Conservation (phyloP, 2,113 vertebrate species). For the Brienomyrus brachyistius region DNA sequence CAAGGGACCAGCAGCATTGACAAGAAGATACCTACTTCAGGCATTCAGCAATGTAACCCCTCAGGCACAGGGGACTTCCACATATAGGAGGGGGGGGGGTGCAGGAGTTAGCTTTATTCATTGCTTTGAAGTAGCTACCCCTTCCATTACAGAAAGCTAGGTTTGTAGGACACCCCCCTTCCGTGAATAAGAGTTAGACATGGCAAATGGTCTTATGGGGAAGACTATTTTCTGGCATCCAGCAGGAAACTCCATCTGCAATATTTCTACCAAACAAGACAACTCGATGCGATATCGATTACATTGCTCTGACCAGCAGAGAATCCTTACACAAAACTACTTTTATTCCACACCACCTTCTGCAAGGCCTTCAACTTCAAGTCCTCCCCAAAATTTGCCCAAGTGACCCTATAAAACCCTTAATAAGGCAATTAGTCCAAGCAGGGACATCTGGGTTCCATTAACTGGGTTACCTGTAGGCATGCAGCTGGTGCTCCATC, state of each 20-base stretch:
- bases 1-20: background rate
- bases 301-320: background rate
- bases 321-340: background rate
- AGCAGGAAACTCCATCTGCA: background rate
- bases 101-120: background rate
- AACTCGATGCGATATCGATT: background rate
- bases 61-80: background rate
- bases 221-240: background rate
- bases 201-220: background rate
- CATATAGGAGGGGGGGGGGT: background rate
- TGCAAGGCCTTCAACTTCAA: background rate
- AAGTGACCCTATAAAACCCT: background rate
- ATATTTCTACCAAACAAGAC: background rate
- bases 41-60: background rate
- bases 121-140: background rate
- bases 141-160: background rate
- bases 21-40: background rate
- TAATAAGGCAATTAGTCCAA: background rate
- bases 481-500: background rate
- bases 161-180: background rate
- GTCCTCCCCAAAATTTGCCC: background rate
- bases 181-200: background rate
- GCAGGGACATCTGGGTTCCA: background rate
- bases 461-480: background rate
- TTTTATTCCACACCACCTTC: background rate